Percentiles rank a stretch among this genome's conserved stretches.
phyloP scores from a whole-genome alignment of 2,888 invertebrate species.

The Orthosia cruda region DNA sequence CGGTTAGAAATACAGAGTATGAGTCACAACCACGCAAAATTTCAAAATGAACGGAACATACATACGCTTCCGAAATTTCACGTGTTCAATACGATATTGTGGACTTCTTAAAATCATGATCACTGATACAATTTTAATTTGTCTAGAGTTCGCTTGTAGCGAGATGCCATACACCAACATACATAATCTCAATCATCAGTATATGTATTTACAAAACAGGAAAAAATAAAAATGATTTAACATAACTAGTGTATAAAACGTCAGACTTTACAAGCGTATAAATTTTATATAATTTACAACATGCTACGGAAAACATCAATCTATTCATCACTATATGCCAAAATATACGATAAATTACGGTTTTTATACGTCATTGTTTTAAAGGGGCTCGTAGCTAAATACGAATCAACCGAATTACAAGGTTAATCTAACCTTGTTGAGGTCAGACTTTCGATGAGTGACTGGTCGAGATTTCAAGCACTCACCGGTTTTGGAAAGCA shows the following conservation, averaged over 20 bases:
- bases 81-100: too few species aligned
- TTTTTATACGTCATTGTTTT: conserved; percentile 29
- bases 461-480: conserved; percentile 9
- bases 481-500: conserved; percentile 9
- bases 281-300: conserved; percentile 52
- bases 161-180: too few species aligned
- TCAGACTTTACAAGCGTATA: conserved; percentile 39
- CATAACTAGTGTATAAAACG: conserved; percentile 42
- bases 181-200: too few species aligned
- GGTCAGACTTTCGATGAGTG: conserved; percentile 14
- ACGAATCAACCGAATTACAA: conserved; percentile 14
- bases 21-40: too few species aligned
- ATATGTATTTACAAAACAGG: background rate
- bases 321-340: conserved; percentile 54
- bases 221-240: conserved; percentile 40
- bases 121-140: too few species aligned
- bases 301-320: conserved; percentile 55
- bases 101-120: too few species aligned
- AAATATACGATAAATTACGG: conserved; percentile 54
- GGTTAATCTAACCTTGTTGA: conserved; percentile 33
- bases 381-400: conserved; percentile 3
- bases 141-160: too few species aligned
- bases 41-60: too few species aligned
- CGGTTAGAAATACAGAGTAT: too few species aligned
- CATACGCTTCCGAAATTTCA: too few species aligned